Base-by-base conservation (phyloP, 2,113 vertebrate species). In the Antechinus stuartii region DNA sequence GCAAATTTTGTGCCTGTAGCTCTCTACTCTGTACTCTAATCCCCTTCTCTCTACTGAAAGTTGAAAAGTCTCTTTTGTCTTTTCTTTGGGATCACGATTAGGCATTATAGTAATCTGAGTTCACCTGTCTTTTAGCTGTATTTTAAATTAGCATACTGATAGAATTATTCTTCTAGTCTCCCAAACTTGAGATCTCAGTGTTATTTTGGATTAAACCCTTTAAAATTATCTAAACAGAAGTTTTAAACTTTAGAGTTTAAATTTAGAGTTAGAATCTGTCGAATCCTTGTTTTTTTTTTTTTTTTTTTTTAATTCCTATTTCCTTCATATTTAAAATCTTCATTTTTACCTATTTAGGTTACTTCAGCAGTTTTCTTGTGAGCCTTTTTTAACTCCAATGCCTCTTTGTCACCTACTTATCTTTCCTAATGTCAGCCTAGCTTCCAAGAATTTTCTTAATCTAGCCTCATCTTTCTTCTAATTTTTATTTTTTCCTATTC, bases 241-340 rank as follows among this genome's bases (percentile, higher is more conserved):
- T 61, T 61, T 61, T 30, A 30, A 61, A 30, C 27, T 42, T 42
- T 42, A 42, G 42, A 42, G 42, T 42, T 42, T 30, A 14, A 26
- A 61, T 30, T 61, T 54, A 57, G 61, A 30, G 61, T 68, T 68
- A 68, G 61, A 91, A 30, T 26, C 6, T 7, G 0, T 92, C 42
- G 57, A 25, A 50, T 91, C 93, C 11, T 91, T 93, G 91, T 16
- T 92, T 92, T 92, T 92, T 22, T 92, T 49, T 49, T 22, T 92
- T 49, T 49, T 49, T 49, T 7, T 49, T 49, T 42, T 42, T 42
- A 42, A 25, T 90, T 96, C 47, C 19, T 92, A 27, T 25, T 96
- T 49, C 30, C 90, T 92, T 68, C 30, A 35, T 35, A 35, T 68
- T 68, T 10, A 68, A 26, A 7, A 14, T 35, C 61, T 68, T 68